phyloP scores from a whole-genome alignment of 2,113 vertebrate genomes.

The Bubo bubo region DNA sequence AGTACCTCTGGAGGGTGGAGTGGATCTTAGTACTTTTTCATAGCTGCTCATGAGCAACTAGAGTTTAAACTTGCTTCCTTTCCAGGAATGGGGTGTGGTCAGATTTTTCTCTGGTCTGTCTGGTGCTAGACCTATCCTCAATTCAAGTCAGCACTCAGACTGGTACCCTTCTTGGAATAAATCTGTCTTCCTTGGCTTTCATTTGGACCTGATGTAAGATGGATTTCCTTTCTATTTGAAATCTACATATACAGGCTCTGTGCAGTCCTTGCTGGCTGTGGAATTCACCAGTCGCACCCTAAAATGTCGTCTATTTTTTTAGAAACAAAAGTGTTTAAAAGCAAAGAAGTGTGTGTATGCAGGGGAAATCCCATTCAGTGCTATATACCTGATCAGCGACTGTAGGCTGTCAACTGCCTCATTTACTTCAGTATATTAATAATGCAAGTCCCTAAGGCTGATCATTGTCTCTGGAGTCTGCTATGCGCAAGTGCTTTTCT shows the following conservation, averaged over 20 bases:
- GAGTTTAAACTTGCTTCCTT: not conserved
- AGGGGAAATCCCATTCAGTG: not conserved
- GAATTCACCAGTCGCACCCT: not conserved
- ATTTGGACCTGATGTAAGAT: not conserved
- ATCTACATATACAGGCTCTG: not conserved
- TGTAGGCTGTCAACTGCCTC: not conserved
- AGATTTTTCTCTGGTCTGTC: not conserved
- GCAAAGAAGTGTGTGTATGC: not conserved
- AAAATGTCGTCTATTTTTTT: not conserved
- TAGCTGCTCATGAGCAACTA: not conserved
- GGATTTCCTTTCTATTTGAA: not conserved
- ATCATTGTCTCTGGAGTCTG: constrained; percentile 26
- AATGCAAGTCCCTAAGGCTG: constrained; percentile 12
- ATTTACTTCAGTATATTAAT: not conserved
- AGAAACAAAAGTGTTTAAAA: not conserved
- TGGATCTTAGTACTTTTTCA: not conserved
- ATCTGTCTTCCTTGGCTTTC: not conserved
- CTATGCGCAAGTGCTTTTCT: constrained; percentile 16
- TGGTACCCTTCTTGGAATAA: not conserved
- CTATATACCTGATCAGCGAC: not conserved
- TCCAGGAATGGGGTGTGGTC: not conserved
- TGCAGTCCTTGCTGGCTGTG: not conserved
- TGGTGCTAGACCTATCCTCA: not conserved
- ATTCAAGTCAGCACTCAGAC: not conserved
- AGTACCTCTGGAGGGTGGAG: not conserved